A percentile compares a stretch with the other conserved stretches of the same genome.
Evolutionary conservation across 2,888 invertebrate species (phyloP).

Genomic region (Andrena fulva): DNA sequence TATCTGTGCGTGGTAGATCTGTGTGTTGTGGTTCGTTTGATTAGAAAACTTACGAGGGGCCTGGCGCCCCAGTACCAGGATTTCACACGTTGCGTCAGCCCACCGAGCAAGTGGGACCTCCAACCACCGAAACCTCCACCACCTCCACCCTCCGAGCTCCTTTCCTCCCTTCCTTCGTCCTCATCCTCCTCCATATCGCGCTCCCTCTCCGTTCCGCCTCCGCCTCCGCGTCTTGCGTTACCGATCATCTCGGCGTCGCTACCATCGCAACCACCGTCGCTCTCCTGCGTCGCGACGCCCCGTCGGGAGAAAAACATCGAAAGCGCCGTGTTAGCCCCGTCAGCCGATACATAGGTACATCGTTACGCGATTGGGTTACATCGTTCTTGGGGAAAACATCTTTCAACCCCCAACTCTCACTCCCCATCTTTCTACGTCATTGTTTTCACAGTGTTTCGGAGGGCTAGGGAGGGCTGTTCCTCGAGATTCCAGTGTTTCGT

Average conservation of each 20-base stretch:
- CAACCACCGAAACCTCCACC: conserved; percentile 90
- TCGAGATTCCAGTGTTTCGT: too few species aligned
- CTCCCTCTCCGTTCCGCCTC: conserved; percentile 79
- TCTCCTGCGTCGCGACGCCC: conserved; percentile 77
- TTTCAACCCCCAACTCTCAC: not conserved
- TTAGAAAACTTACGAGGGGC: conserved; percentile 94
- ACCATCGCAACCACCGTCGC: conserved; percentile 84
- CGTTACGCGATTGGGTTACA: too few species aligned
- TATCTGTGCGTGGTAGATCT: conserved; percentile 62
- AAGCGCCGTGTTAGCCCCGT: conserved; percentile 57
- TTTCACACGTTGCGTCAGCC: conserved; percentile 98
- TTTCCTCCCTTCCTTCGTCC: conserved; percentile 83
- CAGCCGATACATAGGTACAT: conserved; percentile 4
- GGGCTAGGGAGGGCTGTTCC: too few species aligned
- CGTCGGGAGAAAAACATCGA: conserved; percentile 55
- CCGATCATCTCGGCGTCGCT: conserved; percentile 85
- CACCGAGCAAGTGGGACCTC: conserved; percentile 95
- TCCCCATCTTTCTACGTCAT: too few species aligned
- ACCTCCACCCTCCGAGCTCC: conserved; percentile 84
- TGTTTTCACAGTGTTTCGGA: too few species aligned
- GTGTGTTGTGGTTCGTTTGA: conserved; percentile 59
- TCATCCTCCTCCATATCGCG: conserved; percentile 83
- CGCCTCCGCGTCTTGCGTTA: conserved; percentile 81
- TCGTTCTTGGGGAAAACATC: too few species aligned
- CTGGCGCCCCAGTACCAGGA: conserved; percentile 97